These are phyloP conservation scores for Typhlomys cinereus DNA, from an alignment of 2,113 vertebrate species.

Conservation along the genomic window DNA sequence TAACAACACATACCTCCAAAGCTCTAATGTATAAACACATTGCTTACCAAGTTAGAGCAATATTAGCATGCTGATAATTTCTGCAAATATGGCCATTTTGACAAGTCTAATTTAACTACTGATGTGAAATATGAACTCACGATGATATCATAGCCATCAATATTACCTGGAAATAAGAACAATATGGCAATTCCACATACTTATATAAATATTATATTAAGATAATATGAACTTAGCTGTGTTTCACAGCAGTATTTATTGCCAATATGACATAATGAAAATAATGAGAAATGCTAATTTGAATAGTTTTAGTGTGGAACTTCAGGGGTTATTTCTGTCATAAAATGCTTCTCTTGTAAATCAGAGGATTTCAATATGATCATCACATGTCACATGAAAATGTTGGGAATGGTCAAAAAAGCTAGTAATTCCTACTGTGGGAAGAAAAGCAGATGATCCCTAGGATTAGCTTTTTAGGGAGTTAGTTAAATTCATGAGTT, in stretches of 20 bases:
- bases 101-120: slow-evolving; percentile 26
- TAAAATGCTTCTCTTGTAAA: too few species aligned
- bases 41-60: slow-evolving; percentile 66
- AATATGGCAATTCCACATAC: background rate
- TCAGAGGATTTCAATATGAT: too few species aligned
- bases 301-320: background rate
- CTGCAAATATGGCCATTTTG: background rate
- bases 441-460: too few species aligned
- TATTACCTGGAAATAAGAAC: slow-evolving; percentile 4
- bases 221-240: background rate
- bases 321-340: background rate
- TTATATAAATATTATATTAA: background rate
- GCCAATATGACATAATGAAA: background rate
- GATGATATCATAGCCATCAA: background rate
- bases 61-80: slow-evolving; percentile 53
- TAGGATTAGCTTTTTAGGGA: too few species aligned
- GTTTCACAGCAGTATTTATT: background rate
- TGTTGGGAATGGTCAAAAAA: too few species aligned
- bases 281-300: background rate
- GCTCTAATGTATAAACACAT: slow-evolving; percentile 58
- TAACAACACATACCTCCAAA: slow-evolving; percentile 62
- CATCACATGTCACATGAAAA: too few species aligned
- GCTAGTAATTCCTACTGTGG: too few species aligned
- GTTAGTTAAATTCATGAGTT: too few species aligned
- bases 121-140: background rate